A percentile compares a stretch with the other conserved stretches of the same genome.
phyloP scores from a whole-genome alignment of 2,888 invertebrate genomes.

The Entomobrya multifasciata region DNA sequence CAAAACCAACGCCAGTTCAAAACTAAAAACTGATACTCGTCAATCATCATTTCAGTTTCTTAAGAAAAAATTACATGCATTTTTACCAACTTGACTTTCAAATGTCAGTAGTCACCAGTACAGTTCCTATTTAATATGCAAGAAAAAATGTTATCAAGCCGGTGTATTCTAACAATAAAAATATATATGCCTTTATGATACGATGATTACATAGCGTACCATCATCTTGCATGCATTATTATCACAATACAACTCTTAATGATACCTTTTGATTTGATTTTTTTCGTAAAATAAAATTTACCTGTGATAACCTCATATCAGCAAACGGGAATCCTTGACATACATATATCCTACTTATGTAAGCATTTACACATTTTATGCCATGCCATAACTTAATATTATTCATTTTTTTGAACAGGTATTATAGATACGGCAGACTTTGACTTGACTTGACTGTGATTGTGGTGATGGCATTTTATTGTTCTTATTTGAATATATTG shows the following conservation, averaged over 20 bases:
- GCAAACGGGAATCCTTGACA: slow-evolving; percentile 36
- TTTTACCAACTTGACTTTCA: not conserved
- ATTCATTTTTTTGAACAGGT: too few species aligned
- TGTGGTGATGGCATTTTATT: too few species aligned
- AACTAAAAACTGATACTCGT: not conserved
- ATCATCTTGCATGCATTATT: not conserved
- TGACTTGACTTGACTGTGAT: too few species aligned
- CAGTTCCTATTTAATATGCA: slow-evolving; percentile 36
- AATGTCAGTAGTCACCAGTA: not conserved
- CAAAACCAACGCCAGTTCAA: not conserved
- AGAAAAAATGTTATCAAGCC: not conserved
- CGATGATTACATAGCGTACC: too few species aligned
- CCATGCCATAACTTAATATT: too few species aligned
- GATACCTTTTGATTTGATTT: not conserved
- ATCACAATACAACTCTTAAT: slow-evolving; percentile 33
- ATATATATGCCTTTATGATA: slow-evolving; percentile 27
- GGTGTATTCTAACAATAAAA: not conserved
- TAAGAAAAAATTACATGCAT: not conserved
- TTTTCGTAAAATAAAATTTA: not conserved
- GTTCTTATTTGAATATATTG: not conserved
- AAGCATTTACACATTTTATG: not conserved
- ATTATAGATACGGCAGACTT: too few species aligned
- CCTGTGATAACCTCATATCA: not conserved
- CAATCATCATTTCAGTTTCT: not conserved
- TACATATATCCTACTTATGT: slow-evolving; percentile 22